Percentiles rank a stretch among this genome's conserved stretches.
phyloP scores from a whole-genome alignment of 1,140 invertebrate genomes.

The Argopecten irradians region DNA sequence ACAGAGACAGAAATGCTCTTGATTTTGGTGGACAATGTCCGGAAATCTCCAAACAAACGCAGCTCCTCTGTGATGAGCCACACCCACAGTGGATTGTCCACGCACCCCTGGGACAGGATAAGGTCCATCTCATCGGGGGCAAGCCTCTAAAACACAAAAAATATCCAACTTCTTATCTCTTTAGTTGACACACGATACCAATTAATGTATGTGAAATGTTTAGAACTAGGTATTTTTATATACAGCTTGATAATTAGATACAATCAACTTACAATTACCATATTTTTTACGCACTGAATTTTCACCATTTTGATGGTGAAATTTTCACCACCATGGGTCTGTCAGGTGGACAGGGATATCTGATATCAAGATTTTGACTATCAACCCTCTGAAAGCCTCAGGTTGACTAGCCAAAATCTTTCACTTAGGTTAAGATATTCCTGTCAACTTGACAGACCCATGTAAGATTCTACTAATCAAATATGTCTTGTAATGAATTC shows the following conservation, averaged over 20 bases:
- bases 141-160: conserved; percentile 64
- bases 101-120: conserved; percentile 60
- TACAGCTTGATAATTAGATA: too few relatives aligned
- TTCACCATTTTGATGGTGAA: too few relatives aligned
- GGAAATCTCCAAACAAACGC: conserved; percentile 74
- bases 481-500: too few relatives aligned
- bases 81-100: conserved; percentile 74
- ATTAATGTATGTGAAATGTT: neutral
- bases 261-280: too few relatives aligned
- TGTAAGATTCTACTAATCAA: too few relatives aligned
- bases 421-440: too few relatives aligned
- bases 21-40: conserved; percentile 67
- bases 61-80: conserved; percentile 72
- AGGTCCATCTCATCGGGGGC: conserved; percentile 65
- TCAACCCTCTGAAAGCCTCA: too few relatives aligned
- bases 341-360: neutral
- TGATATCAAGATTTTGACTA: too few relatives aligned
- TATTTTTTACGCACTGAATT: too few relatives aligned
- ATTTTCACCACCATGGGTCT: too few relatives aligned
- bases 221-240: neutral
- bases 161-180: neutral
- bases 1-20: conserved; percentile 62
- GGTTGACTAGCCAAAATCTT: too few relatives aligned
- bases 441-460: too few relatives aligned
- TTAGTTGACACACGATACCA: neutral